Evolutionary conservation across 2,888 invertebrate genomes (phyloP), one percentile per base, ranked within the genome.

Genomic region (Drosophila leonis): DNA sequence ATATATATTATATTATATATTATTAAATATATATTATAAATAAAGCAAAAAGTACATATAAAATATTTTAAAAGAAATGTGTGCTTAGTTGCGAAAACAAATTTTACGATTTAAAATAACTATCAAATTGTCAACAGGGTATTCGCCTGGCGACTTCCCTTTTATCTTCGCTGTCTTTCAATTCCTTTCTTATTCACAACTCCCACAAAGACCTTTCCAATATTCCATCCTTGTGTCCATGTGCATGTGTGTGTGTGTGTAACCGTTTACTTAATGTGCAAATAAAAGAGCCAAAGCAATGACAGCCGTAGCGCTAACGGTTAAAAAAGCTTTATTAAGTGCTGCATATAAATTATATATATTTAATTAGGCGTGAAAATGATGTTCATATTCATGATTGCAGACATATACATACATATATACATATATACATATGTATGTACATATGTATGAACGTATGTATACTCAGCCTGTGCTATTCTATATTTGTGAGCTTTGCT

Each of bases 231-330:
- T 51, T 55, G 37, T 52, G 60, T 56, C 54, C 4, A 29, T 62
- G 42, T 29, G 52, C 52, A 24, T 63, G 60, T 44, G 66, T 65
- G 27, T 42, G 54, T 41, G 55, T 44, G 57, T 57, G 37, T n/a
- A n/a, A 51, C 55, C 18, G 39, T 24, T 39, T 18, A 33, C 31
- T 33, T 59, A 51, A 74, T 78, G 83, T 80, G 83, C 81, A 65
- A 75, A 78, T 61, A 65, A 61, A 69, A 60, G 55, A 31, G 65
- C 51, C 56, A 51, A 42, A 29, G 29, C 69, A 80, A n/a, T 46
- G 39, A 13, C 57, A 65, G 46, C 37, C 42, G 52, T 61, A 69
- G 55, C 69, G 46, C 65, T 55, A 37, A 37, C 37, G 67, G 77
- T 72, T 65, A 69, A 59, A 37, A 64, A 69, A 68, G 20, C 29